These are phyloP conservation scores for Pseudococcus viburni DNA, from an alignment of 2,888 invertebrate species.

Conservation along the genomic window DNA sequence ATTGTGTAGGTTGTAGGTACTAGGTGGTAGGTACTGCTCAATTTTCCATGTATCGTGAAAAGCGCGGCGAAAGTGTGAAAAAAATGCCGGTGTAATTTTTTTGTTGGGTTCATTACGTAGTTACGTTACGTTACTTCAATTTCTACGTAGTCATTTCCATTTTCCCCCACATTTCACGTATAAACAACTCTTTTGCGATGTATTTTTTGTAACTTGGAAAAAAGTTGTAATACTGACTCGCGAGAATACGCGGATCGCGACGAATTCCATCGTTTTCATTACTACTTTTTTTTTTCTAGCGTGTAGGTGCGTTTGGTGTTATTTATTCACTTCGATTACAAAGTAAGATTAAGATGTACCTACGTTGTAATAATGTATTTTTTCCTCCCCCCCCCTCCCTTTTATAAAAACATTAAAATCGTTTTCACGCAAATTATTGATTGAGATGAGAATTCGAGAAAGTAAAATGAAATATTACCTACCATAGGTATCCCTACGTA, in stretches of 20 bases:
- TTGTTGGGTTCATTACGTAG: too few species aligned
- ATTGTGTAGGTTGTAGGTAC: too few species aligned
- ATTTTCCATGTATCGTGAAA: too few species aligned
- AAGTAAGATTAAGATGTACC: too few species aligned
- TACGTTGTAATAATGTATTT: not conserved
- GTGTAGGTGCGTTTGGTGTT: slow-evolving; percentile 13
- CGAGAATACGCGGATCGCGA: not conserved
- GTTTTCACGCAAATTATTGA: not conserved
- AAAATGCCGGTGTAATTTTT: too few species aligned
- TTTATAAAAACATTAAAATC: not conserved
- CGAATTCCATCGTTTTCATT: not conserved
- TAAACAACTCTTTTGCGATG: not conserved
- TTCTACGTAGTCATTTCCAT: not conserved
- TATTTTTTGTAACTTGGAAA: not conserved
- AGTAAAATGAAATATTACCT: too few species aligned
- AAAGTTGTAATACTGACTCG: not conserved
- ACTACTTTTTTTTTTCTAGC: not conserved
- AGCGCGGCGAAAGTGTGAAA: too few species aligned
- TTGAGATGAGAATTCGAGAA: not conserved
- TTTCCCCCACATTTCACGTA: not conserved
- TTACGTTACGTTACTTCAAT: not conserved
- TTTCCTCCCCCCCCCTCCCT: not conserved
- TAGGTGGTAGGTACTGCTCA: too few species aligned
- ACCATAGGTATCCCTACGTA: too few species aligned
- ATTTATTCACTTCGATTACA: not conserved